Base-by-base conservation (phyloP, 2,797 vertebrate genomes). In the Benthosema pterotum region DNA sequence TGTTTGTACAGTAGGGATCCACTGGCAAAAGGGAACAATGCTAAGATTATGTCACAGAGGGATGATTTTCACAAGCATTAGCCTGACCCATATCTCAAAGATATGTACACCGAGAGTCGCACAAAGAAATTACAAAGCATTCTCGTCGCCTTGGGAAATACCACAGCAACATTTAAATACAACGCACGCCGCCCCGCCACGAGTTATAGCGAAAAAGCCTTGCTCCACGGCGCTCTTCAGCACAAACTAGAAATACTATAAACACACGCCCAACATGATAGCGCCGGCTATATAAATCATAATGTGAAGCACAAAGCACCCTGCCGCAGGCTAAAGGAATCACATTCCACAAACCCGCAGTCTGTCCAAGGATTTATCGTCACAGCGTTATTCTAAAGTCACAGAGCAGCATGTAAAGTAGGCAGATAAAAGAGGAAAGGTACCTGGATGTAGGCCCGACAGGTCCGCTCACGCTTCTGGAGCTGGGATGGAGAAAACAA, bases 401-500 rank as follows among this genome's bases (percentile, higher is more conserved):
- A 66, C 67, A 76, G 28, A 75, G 78, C 72, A 71, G 74, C 75
- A 85, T 74, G 68, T 55, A 79, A 83, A 85, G 75, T 57, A 82
- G 78, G 69, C 53, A 78, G 83, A 85, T 81, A 74, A 83, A 76
- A 82, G 57, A 62, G 70, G 19, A 53, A 67, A 43, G 79, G 77
- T 89, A 96, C 96, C 95, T 97, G 95, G 80, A 97, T 96, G 63
- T 96, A 97, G 50, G 94, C 94, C 78, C 95, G 94, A 79, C 96
- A 97, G 69, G 95, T 96, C 73, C 93, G 89, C 79, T 97, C 96
- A 64, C 96, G 91, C 85, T 95, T 97, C 84, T 97, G 96, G 79
- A 96, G 93, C 96, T 97, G 74, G 50, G 72, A 52, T 42, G 75
- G 56, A 75, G 55, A 77, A 87, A 79, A 82, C 71, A 82, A 82